These are phyloP conservation scores for Gortyna flavago DNA, from an alignment of 2,888 invertebrate genomes.

Conservation along the genomic window DNA sequence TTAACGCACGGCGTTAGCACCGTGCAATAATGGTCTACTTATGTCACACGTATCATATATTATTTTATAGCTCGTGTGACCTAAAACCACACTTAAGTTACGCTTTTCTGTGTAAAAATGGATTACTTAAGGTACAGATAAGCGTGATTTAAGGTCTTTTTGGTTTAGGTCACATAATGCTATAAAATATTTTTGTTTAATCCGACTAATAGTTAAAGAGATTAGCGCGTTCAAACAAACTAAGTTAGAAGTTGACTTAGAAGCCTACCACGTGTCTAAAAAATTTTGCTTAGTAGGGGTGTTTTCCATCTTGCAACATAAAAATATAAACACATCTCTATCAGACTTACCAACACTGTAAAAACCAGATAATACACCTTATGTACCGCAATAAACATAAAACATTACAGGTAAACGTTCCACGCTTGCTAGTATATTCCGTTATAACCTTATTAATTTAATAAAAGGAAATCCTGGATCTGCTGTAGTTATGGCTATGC, in stretches of 20 bases:
- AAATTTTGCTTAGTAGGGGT: background rate
- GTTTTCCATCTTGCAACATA: background rate
- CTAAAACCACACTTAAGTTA: too few relatives aligned
- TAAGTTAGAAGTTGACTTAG: background rate
- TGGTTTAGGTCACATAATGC: too few relatives aligned
- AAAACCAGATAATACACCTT: slow-evolving; percentile 41
- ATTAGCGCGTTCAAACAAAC: too few relatives aligned
- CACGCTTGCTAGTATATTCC: slow-evolving; percentile 40
- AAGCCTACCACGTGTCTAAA: background rate
- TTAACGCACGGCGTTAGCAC: too few relatives aligned
- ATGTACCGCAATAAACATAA: slow-evolving; percentile 56
- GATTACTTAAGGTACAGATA: too few relatives aligned
- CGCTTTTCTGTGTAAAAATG: too few relatives aligned
- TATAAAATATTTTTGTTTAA: too few relatives aligned
- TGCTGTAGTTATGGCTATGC: slow-evolving; percentile 64
- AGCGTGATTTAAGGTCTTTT: too few relatives aligned
- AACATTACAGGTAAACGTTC: slow-evolving; percentile 45
- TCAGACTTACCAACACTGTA: slow-evolving; percentile 10
- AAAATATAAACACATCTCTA: slow-evolving; percentile 27
- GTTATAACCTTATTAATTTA: slow-evolving; percentile 59
- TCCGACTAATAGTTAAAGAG: too few relatives aligned
- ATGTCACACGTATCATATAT: too few relatives aligned
- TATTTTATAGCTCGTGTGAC: too few relatives aligned
- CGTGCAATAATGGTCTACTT: too few relatives aligned
- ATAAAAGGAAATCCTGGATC: slow-evolving; percentile 59